These are phyloP conservation scores for Pseudorectes ferrugineus DNA, from an alignment of 2,113 vertebrate species.

Conservation along the genomic window DNA sequence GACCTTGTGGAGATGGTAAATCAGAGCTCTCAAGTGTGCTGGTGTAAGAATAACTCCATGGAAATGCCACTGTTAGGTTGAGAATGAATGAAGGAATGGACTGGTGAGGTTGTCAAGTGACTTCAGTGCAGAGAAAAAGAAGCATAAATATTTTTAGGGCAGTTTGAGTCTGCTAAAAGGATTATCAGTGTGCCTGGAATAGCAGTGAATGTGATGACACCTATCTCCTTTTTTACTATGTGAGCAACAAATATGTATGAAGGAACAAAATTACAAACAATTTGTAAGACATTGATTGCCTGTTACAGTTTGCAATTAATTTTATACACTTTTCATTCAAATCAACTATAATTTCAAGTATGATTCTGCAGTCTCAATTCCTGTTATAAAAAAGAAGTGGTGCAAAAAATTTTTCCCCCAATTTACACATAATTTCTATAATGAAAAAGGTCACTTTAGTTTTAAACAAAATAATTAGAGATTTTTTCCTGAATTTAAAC, in stretches of 20 bases:
- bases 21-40: background rate
- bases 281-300: background rate
- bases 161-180: background rate
- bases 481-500: background rate
- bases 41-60: background rate
- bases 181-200: background rate
- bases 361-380: background rate
- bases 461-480: background rate
- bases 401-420: background rate
- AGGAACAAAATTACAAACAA: background rate
- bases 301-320: background rate
- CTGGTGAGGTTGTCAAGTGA: background rate
- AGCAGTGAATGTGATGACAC: background rate
- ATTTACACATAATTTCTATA: background rate
- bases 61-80: background rate
- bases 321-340: background rate
- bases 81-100: background rate
- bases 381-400: background rate
- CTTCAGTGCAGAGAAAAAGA: background rate
- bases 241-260: background rate
- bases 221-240: fast-evolving
- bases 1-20: background rate
- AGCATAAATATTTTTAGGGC: background rate
- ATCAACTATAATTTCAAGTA: background rate
- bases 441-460: background rate